These are phyloP conservation scores for Nasonia oneida DNA, from an alignment of 2,888 invertebrate species.

Conservation along the genomic window DNA sequence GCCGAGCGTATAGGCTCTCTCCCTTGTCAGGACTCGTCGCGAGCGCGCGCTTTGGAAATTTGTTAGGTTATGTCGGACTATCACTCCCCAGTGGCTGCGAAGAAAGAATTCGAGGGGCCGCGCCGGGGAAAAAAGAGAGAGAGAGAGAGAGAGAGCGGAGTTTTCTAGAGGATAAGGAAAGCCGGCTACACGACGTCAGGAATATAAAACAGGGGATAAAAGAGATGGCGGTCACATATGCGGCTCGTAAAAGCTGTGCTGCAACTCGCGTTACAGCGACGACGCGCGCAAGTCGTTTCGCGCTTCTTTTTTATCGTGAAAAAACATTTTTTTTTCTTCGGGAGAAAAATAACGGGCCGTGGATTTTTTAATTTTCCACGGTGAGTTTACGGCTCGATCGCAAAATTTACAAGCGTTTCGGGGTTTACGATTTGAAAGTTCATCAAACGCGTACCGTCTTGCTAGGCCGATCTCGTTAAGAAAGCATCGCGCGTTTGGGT, in stretches of 20 bases:
- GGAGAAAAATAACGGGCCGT: neutral
- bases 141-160: neutral
- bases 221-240: constrained; percentile 73
- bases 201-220: constrained; percentile 75
- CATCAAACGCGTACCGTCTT: neutral
- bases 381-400: constrained; percentile 43
- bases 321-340: neutral
- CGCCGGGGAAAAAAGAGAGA: neutral
- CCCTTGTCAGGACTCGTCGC: constrained; percentile 60
- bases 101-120: constrained; percentile 70
- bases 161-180: constrained; percentile 48
- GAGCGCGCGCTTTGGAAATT: constrained; percentile 70
- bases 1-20: constrained; percentile 66
- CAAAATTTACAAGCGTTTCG: constrained; percentile 34
- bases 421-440: constrained; percentile 1
- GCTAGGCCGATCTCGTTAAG: neutral
- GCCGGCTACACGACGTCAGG: constrained; percentile 69
- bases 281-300: constrained; percentile 62
- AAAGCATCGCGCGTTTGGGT: neutral
- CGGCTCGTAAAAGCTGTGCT: constrained; percentile 74
- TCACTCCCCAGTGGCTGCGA: constrained; percentile 78
- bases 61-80: constrained; percentile 76
- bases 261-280: constrained; percentile 66
- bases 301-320: constrained; percentile 18
- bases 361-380: constrained; percentile 28